Evolutionary conservation across 2,888 invertebrate genomes (phyloP).

Genomic region (Scotopteryx bipunctaria): DNA sequence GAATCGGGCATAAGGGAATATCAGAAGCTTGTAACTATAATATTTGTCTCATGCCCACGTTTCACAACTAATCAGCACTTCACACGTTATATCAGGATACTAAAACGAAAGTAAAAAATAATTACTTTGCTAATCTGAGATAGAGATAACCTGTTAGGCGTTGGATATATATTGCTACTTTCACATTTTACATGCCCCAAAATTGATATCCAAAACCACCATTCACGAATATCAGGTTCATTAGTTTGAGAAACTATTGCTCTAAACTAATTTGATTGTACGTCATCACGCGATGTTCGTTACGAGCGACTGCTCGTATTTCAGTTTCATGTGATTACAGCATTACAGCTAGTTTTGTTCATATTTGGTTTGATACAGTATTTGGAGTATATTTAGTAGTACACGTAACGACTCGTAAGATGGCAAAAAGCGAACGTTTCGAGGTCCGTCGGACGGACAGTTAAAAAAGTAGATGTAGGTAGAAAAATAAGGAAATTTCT

Average conservation of each 20-base stretch:
- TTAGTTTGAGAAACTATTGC: constrained; percentile 14
- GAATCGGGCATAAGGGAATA: too few relatives aligned
- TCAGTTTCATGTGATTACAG: constrained; percentile 12
- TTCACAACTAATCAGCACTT: too few relatives aligned
- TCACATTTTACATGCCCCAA: neutral
- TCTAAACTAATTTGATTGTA: constrained; percentile 19
- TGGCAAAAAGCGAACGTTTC: neutral
- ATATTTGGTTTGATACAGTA: constrained; percentile 12
- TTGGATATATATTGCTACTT: neutral
- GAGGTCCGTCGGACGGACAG: neutral
- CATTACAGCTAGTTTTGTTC: constrained; percentile 5
- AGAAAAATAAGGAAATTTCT: too few relatives aligned
- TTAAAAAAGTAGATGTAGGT: too few relatives aligned
- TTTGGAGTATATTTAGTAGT: neutral
- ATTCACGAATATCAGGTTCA: constrained; percentile 6
- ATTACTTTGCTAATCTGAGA: too few relatives aligned
- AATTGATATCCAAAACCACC: neutral
- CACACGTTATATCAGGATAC: too few relatives aligned
- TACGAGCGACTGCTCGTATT: constrained; percentile 11
- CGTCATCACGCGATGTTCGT: constrained; percentile 23
- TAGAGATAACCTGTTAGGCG: too few relatives aligned
- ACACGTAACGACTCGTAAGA: neutral
- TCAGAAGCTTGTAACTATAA: too few relatives aligned
- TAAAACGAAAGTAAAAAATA: too few relatives aligned
- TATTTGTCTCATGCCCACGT: too few relatives aligned